Evolutionary conservation across 2,888 invertebrate species (phyloP).

Genomic region (Nemotelus pantherinus): DNA sequence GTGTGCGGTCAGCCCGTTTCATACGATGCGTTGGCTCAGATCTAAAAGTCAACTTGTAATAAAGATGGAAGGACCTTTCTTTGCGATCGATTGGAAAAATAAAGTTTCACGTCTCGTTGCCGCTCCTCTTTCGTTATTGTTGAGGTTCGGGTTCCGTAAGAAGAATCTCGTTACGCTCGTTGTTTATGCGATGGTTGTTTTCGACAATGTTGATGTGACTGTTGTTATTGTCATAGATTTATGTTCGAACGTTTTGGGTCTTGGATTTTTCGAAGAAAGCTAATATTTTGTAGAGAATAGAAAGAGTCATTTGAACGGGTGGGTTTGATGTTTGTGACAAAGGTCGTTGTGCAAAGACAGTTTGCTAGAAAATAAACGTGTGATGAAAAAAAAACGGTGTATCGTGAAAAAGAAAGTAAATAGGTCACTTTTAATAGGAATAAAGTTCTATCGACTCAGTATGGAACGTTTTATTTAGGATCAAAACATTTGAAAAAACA

Average conservation of each 20-base stretch:
- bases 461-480: no score
- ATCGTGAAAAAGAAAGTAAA: no score
- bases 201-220: conserved; percentile 13
- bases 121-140: neutral
- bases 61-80: neutral
- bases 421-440: no score
- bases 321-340: no score
- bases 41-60: neutral
- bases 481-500: no score
- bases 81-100: conserved; percentile 22
- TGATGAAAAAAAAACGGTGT: no score
- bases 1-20: no score
- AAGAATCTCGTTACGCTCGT: neutral
- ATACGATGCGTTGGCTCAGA: neutral
- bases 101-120: neutral
- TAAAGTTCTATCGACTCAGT: no score
- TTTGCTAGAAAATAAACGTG: no score
- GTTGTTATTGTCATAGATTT: conserved; percentile 14
- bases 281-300: neutral
- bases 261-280: conserved; percentile 3
- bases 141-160: neutral
- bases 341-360: no score
- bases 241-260: conserved; percentile 10
- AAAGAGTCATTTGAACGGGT: neutral
- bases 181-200: conserved; percentile 20